phyloP scores from a whole-genome alignment of 1,140 invertebrate genomes.

The Halyomorpha halys region DNA sequence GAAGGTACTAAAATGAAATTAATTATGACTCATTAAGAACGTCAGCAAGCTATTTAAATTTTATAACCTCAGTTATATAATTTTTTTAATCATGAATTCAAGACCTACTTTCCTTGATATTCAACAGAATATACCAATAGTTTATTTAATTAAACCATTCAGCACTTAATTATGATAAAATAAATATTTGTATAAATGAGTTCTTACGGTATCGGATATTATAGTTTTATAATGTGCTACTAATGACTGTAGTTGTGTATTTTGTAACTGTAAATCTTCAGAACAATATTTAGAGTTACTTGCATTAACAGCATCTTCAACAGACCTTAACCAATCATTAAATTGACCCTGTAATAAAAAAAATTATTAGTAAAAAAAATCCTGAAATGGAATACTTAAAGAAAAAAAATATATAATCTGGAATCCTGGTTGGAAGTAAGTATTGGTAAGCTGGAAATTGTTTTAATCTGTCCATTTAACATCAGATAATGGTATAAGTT shows the following conservation, averaged over 20 bases:
- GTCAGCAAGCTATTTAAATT: not conserved
- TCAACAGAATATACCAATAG: too few species aligned
- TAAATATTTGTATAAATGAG: not conserved
- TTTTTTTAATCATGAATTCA: too few species aligned
- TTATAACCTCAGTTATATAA: too few species aligned
- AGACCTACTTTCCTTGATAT: too few species aligned
- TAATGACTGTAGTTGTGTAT: conserved; percentile 9
- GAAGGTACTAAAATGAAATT: not conserved
- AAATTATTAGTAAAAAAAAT: not conserved
- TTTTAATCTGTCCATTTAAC: too few species aligned
- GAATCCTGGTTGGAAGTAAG: too few species aligned
- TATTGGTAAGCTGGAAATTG: too few species aligned
- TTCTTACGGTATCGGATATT: conserved; percentile 1
- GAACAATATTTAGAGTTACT: conserved; percentile 1
- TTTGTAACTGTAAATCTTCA: conserved; percentile 5
- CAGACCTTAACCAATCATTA: conserved; percentile 1
- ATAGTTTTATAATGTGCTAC: conserved; percentile 12
- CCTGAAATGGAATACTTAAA: too few species aligned
- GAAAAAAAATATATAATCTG: too few species aligned
- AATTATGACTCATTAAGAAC: not conserved
- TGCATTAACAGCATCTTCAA: conserved; percentile 2
- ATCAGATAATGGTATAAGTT: too few species aligned
- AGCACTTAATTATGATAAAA: not conserved
- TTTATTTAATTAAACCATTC: too few species aligned
- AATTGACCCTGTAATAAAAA: conserved; percentile 3